Evolutionary conservation across 2,797 vertebrate species (phyloP), one percentile per base, ranked within the genome.

Genomic region (Neosilurus hyrtlii): DNA sequence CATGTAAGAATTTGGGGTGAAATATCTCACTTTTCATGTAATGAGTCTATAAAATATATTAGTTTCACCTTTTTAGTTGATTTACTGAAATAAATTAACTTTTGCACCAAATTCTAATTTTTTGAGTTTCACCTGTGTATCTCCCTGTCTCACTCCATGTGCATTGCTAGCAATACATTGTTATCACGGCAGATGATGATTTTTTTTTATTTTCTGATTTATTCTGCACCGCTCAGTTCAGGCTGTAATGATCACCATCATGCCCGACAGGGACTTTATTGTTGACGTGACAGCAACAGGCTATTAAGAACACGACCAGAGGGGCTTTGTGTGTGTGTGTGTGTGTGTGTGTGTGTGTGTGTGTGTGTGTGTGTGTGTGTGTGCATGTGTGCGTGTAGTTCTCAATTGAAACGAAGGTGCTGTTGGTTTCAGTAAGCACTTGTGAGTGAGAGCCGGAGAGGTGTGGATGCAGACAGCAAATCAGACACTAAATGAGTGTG

Each of bases 231-330:
- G 54, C 26, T 70, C 2, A 14, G 43, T 79, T 82, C n/a, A n/a
- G 70, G 61, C 52, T 16, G 49, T 79, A 79, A 82, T 82, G 75
- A 84, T 82, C 20, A 16, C 70, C 81, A 15, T 63, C 68, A 49
- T 78, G 63, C 61, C 74, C 75, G 51, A 74, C 75, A 74, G 80
- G 75, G 65, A 67, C 61, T 82, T 49, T 79, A 82, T 80, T 84
- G 68, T 86, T 84, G 75, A 81, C 56, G 26, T 79, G 82, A 82
- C 70, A 71, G 70, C 65, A 73, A 82, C 80, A 82, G 81, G 79
- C 75, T 82, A 74, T 79, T 82, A 68, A 57, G 79, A 75, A 84
- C 77, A 82, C 37, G 57, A 71, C 77, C 80, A 56, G 76, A 79
- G 83, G 83, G 80, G 57, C 26, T 9, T 65, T 52, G 7, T 52